Base-by-base conservation (phyloP, 2,113 vertebrate genomes). In the Melanerpes aurifrons region DNA sequence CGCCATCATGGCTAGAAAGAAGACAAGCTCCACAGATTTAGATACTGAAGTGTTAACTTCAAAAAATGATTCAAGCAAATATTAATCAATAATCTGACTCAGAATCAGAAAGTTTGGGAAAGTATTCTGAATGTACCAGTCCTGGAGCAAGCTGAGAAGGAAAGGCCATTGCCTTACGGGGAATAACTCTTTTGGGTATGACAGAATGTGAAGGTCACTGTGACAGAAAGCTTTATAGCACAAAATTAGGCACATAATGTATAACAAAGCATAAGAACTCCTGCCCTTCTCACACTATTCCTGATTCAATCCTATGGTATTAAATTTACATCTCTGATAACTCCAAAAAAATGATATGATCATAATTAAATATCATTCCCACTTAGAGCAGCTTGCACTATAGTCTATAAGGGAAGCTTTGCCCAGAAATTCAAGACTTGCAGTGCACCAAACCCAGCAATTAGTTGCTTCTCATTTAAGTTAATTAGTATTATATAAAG, bases 1-100 rank as follows among this genome's bases (percentile, higher is more conserved):
- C 15, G 25, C 16, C 15, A 17, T 21, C 57, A 24, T 0, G 0
- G n/a, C 45, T 37, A 48, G 47, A 86, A 92, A 26, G 16, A 35
- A 64, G 20, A 74, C 61, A 87, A 70, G 85, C 1, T 6, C 5
- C 48, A 64, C 14, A 66, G 31, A 28, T 67, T 80, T 45, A 67
- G 40, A 45, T 40, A 35, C 25, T 63, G 35, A 67, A 3, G 1
- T 59, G 12, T 22, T 54, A 77, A 40, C n/a, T 56, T 70, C 28
- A 77, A 81, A 66, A 56, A 63, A 56, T 59, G 9, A 67, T 17
- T 63, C 92, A 70, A 2, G 1, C 21, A 87, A 78, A 68, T 82
- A 71, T 48, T 84, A 11, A 26, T 16, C 68, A 81, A 16, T 54
- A 70, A 40, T 20, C 24, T 63, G 29, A 78, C 31, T 59, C 26